Base-by-base conservation (phyloP, 1,140 invertebrate genomes). In the Armadillidium nasatum region DNA sequence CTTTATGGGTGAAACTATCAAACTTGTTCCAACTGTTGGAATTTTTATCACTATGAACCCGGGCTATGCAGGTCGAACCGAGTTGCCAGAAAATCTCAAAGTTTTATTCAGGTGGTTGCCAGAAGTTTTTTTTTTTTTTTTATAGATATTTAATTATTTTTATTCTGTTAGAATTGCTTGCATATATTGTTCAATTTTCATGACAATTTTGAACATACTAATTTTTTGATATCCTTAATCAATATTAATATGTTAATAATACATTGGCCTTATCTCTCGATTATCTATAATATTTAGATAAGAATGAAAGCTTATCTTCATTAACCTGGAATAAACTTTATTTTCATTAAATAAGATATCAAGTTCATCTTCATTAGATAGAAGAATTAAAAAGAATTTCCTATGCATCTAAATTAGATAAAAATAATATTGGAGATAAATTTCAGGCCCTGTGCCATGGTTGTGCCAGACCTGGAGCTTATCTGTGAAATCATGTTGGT, bases 401-500 rank as follows among this genome's bases (percentile, higher is more conserved):
- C 11, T 60, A 11, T 60, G 54, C 45, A 72, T 60, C 71, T 33
- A 33, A 33, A 33, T 33, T 33, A 33, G 33, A 33, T 33, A 6
- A 33, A 33, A 33, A 3, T 3, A 33, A 3, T 33, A 1, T 33
- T 33, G 33, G 6, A 33, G 6, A 33, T 33, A n/a, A n/a, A n/a
- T 89, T 89, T 78, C 88, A 87, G 94, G 82, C 95, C 96, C 1
- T 97, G 95, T 86, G 95, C 96, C 69, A 98, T 98, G 96, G 94
- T 97, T 1, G 96, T 98, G 2, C 96, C 96, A 0, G 96, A 98
- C 86, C 97, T 97, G 85, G 95, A 97, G 85, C 85, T 98, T 69
- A 98, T 98, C 83, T 97, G 94, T 85, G 96, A 98, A 88, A 98
- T 98, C 80, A 98, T 98, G 95, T 90, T 98, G 83, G 96, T 98